phyloP scores from a whole-genome alignment of 2,797 vertebrate genomes.

The Carapus acus region DNA sequence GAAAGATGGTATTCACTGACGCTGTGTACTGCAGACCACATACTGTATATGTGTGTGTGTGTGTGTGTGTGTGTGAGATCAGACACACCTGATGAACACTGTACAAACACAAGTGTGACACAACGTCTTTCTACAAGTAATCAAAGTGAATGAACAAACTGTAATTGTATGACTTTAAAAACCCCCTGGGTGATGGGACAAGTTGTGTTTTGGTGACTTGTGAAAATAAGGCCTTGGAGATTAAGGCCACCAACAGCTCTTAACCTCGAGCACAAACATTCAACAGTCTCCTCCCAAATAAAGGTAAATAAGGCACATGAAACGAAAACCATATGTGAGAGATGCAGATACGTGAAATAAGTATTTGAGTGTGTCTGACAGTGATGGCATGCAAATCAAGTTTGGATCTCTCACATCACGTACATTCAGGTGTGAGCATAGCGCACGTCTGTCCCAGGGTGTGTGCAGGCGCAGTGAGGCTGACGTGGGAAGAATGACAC shows the following conservation, averaged over 20 bases:
- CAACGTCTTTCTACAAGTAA: no score
- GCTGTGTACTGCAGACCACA: conserved; percentile 31
- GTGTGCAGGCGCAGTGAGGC: conserved; percentile 18
- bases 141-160: conserved; percentile 36
- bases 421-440: conserved; percentile 60
- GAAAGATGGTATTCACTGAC: conserved; percentile 34
- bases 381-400: conserved; percentile 14
- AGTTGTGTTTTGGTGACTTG: conserved; percentile 45
- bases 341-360: conserved; percentile 8
- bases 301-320: conserved; percentile 43
- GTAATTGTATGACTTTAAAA: no score
- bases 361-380: conserved; percentile 9
- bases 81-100: conserved; percentile 37
- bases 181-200: no score
- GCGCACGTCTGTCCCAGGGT: conserved; percentile 59
- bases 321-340: conserved; percentile 34
- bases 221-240: conserved; percentile 51
- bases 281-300: conserved; percentile 50
- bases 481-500: conserved; percentile 18
- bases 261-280: conserved; percentile 61
- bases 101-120: conserved; percentile 51
- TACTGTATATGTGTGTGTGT: conserved; percentile 25
- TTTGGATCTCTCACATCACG: no score
- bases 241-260: conserved; percentile 56
- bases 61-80: conserved; percentile 17